phyloP scores from a whole-genome alignment of 2,113 vertebrate genomes.

The Melanostigma gelatinosum region DNA sequence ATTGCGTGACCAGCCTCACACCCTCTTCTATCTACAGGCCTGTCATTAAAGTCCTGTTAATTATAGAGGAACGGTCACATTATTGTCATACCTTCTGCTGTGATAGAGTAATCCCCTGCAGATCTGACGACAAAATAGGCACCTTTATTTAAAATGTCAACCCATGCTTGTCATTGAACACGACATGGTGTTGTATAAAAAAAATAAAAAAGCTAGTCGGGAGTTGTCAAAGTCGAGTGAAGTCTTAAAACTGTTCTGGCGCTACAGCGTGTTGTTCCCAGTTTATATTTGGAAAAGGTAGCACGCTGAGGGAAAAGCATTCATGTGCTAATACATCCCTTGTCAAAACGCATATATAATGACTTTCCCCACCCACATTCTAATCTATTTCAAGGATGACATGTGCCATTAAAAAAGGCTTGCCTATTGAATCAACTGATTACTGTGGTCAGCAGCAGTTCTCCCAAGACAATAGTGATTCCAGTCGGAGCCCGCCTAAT shows the following conservation, averaged over 20 bases:
- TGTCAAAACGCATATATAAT: conserved; percentile 6
- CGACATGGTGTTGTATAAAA: conserved; percentile 4
- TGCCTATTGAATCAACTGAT: conserved; percentile 36
- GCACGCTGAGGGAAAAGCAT: not conserved
- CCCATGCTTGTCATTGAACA: conserved; percentile 48
- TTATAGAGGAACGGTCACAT: conserved; percentile 18
- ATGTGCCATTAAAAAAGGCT: conserved; percentile 5
- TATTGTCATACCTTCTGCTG: conserved; percentile 43
- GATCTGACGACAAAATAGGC: conserved; percentile 32
- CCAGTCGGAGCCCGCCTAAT: conserved; percentile 34
- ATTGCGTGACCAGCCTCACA: conserved; percentile 7
- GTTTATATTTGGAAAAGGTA: conserved; percentile 12
- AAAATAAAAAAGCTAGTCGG: not conserved
- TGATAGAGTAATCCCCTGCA: conserved; percentile 10
- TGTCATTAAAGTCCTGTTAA: conserved; percentile 47
- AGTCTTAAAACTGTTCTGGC: not conserved
- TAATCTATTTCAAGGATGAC: not conserved
- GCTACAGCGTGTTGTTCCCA: not conserved
- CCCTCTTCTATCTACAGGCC: conserved; percentile 27
- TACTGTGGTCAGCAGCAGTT: conserved; percentile 28
- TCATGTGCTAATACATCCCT: not conserved
- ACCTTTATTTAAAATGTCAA: conserved; percentile 45
- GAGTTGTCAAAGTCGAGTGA: conserved; percentile 10
- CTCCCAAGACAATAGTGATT: conserved; percentile 58
- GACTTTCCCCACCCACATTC: not conserved